A percentile compares a stretch with the other conserved stretches of the same genome.
Conservation (phyloP, 1,140 invertebrate species). For the Sycophila sp. region DNA sequence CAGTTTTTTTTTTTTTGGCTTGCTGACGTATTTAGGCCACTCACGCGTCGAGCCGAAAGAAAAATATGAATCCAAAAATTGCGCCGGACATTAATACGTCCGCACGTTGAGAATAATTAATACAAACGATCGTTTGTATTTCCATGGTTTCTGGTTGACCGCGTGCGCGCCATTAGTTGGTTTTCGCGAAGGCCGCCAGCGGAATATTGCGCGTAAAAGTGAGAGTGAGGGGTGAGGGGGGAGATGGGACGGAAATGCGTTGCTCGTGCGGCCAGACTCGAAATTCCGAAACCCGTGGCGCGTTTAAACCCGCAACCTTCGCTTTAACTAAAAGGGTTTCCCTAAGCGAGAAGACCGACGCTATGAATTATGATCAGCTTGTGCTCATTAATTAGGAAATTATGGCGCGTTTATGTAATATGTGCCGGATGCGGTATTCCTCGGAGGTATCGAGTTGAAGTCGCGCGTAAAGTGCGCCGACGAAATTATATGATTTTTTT, state of each 20-base stretch:
- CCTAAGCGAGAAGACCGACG: not conserved
- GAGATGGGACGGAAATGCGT: too few relatives aligned
- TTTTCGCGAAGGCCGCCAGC: too few relatives aligned
- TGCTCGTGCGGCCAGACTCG: not conserved
- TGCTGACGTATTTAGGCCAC: too few relatives aligned
- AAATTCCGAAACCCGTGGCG: not conserved
- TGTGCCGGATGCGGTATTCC: not conserved
- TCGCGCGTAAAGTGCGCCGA: not conserved
- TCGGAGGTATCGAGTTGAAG: not conserved
- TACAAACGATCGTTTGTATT: constrained; percentile 43
- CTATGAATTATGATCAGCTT: not conserved
- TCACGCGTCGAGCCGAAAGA: not conserved
- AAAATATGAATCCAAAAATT: constrained; percentile 18
- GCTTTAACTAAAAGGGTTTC: not conserved
- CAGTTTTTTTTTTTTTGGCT: too few relatives aligned
- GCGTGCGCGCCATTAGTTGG: constrained; percentile 31
- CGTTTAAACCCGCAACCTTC: not conserved
- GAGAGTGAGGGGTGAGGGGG: not conserved
- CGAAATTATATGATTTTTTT: too few relatives aligned
- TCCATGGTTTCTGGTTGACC: constrained; percentile 39
- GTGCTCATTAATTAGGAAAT: constrained; percentile 10
- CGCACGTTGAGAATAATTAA: constrained; percentile 42
- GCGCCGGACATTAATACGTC: constrained; percentile 26
- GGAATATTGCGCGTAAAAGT: not conserved
- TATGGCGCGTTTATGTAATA: not conserved